Base-by-base conservation (phyloP, 2,113 vertebrate genomes). In the Scolopax mira region DNA sequence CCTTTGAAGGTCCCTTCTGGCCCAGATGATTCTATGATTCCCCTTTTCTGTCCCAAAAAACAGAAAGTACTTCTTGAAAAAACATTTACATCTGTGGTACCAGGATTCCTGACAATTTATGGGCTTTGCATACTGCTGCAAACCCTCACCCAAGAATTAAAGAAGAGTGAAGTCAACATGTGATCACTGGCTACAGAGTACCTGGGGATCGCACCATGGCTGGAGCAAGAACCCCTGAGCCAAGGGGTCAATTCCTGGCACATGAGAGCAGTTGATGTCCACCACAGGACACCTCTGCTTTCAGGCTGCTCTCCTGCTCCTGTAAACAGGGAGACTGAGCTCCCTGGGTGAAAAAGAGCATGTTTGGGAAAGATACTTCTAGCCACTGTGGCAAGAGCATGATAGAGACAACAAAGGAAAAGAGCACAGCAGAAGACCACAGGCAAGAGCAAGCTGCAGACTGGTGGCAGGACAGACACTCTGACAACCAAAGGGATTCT, bases 281-380 rank as follows among this genome's bases (percentile, higher is more conserved):
- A 33, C 41, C 69, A 11, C 10, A 85, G 25, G 48, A 7, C 18
- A 7, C 6, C 35, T 52, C 67, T 37, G 14, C 37, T 46, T 67
- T 49, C 64, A 41, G 52, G 18, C 46, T 57, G n/a, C 39, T 79
- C n/a, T 66, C 37, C 16, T 25, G 31, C 44, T 69, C 62, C 84
- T n/a, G 33, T 8, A 11, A 64, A 64, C 13, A 67, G 25, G 41
- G 62, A 80, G 18, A 57, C 3, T 12, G 6, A 73, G 28, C 31
- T 83, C 42, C n/a, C 25, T 12, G 24, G 22, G 17, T 11, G 15
- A 9, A 62, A 83, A 70, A 35, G 3, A 49, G 16, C 25, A 33
- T 0, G 0, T 28, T 13, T 1, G 5, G 54, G 27, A 65, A 52
- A 78, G 30, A 67, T 33, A 25, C 22, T 52, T 49, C 84, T 16